phyloP scores from a whole-genome alignment of 2,797 vertebrate genomes.

The Oreortyx pictus region DNA sequence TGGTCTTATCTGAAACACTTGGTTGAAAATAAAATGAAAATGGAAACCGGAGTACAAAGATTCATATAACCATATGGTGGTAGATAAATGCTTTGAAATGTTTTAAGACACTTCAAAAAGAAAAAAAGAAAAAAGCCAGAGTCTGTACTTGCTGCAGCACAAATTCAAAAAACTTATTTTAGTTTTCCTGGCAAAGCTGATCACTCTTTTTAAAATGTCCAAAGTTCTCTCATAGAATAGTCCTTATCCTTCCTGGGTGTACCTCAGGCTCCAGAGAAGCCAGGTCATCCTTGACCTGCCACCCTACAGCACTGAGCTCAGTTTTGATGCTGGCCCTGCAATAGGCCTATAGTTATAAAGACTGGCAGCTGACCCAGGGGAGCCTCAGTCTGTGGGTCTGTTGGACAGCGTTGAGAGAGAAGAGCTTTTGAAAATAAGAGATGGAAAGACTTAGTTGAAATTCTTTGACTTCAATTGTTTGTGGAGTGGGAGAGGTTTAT shows the following conservation, averaged over 20 bases:
- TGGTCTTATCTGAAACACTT: neutral
- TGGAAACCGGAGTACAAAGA: neutral
- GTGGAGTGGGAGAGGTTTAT: constrained; percentile 8
- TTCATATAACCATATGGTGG: neutral
- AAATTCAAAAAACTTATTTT: neutral
- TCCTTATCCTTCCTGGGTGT: neutral
- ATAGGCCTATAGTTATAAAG: neutral
- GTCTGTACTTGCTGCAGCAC: neutral
- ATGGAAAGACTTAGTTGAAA: constrained; percentile 39
- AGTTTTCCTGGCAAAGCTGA: neutral
- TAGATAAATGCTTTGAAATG: neutral
- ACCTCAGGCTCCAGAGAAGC: neutral
- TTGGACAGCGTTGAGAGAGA: constrained; percentile 3
- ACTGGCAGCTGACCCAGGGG: constrained; percentile 2
- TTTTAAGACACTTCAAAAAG: neutral
- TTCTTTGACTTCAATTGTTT: constrained; percentile 43
- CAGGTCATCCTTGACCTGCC: neutral
- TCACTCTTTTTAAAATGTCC: neutral
- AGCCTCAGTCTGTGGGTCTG: neutral
- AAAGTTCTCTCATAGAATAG: neutral
- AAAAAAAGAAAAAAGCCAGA: neutral
- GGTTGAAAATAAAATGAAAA: neutral
- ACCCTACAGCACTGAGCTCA: neutral
- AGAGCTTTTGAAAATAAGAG: constrained; percentile 19
- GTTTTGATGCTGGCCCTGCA: neutral